phyloP scores from a whole-genome alignment of 2,888 invertebrate genomes.

The Lochmaea crataegi region DNA sequence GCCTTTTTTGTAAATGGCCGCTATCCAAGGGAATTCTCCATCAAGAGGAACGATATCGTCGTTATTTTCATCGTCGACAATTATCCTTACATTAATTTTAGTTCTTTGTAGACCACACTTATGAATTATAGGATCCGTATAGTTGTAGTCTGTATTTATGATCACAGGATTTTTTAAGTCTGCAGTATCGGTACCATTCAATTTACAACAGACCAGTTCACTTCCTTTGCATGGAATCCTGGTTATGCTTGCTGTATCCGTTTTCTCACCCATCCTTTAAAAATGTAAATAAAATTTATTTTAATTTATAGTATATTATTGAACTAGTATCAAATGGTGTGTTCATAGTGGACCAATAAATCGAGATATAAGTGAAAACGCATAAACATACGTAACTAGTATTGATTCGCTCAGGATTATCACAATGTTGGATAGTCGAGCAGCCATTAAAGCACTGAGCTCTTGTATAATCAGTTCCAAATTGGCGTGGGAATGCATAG shows the following conservation, averaged over 20 bases:
- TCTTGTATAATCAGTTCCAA: too few relatives aligned
- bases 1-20: slow-evolving; percentile 45
- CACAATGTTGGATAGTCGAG: too few relatives aligned
- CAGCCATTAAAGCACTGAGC: too few relatives aligned
- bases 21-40: slow-evolving; percentile 54
- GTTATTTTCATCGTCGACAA: slow-evolving; percentile 36
- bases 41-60: slow-evolving; percentile 37
- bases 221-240: slow-evolving; percentile 28
- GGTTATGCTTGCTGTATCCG: neutral
- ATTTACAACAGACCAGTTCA: slow-evolving; percentile 28
- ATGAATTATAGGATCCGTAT: neutral
- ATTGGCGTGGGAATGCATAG: too few relatives aligned
- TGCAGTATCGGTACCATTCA: neutral
- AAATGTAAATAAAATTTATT: neutral
- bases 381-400: too few relatives aligned
- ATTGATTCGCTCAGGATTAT: too few relatives aligned
- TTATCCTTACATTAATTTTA: slow-evolving; percentile 45
- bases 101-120: slow-evolving; percentile 45
- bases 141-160: neutral
- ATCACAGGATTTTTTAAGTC: slow-evolving; percentile 10
- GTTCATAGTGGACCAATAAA: too few relatives aligned
- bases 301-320: too few relatives aligned
- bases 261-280: slow-evolving; percentile 3
- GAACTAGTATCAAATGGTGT: too few relatives aligned
- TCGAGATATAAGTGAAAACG: too few relatives aligned